phyloP scores from a whole-genome alignment of 1,140 invertebrate species.

The Panagrolaimus sp. region DNA sequence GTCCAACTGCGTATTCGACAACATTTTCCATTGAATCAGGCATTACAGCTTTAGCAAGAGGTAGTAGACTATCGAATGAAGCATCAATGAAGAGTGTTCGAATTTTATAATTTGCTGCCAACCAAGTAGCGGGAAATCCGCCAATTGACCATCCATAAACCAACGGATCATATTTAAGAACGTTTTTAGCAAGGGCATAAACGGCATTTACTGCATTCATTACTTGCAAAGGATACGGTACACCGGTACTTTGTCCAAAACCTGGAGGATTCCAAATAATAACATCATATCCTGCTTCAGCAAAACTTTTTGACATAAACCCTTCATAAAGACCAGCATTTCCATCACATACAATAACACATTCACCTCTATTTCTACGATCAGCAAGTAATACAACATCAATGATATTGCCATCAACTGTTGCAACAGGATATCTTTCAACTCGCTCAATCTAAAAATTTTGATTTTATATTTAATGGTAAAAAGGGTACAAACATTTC shows the following conservation, averaged over 20 bases:
- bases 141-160: conserved; percentile 62
- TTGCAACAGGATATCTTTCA: background rate
- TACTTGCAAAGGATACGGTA: conserved; percentile 31
- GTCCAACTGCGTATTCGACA: conserved; percentile 2
- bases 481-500: background rate
- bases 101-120: conserved; percentile 60
- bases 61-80: conserved; percentile 61
- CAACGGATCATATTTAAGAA: conserved; percentile 48
- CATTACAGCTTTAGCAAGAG: conserved; percentile 24
- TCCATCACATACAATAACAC: conserved; percentile 61
- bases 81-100: conserved; percentile 60
- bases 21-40: background rate
- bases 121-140: conserved; percentile 60
- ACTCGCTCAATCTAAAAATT: background rate
- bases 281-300: conserved; percentile 60
- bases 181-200: conserved; percentile 59
- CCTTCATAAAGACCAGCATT: conserved; percentile 63
- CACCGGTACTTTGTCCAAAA: conserved; percentile 41
- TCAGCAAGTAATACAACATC: background rate
- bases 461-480: background rate
- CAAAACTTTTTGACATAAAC: conserved; percentile 58
- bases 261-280: conserved; percentile 63
- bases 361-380: background rate
- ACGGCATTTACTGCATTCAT: conserved; percentile 61
- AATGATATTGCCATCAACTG: background rate